A percentile compares a stretch with the other conserved stretches of the same genome.
These are phyloP conservation scores for Carpatolechia fugitivella DNA, from an alignment of 2,888 invertebrate species.

Conservation along the genomic window DNA sequence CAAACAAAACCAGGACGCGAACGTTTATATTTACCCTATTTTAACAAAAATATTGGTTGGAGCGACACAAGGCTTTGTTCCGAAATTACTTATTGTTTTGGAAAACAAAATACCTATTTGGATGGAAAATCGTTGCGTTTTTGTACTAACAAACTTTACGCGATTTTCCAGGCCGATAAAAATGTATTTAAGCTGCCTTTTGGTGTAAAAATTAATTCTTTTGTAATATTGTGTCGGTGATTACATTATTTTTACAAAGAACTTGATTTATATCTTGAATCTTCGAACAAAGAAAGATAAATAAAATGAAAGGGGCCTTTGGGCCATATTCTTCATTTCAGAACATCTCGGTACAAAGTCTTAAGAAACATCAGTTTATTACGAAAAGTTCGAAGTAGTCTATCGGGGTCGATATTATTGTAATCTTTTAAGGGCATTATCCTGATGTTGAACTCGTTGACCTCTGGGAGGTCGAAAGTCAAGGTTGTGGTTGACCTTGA, in stretches of 20 bases:
- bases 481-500: background rate
- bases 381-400: background rate
- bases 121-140: background rate
- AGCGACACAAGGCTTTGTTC: background rate
- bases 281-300: no score
- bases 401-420: background rate
- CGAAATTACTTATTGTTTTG: constrained; percentile 2
- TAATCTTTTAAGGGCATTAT: constrained; percentile 1
- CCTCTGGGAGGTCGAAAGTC: background rate
- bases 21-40: background rate
- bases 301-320: no score
- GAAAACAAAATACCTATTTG: background rate
- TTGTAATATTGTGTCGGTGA: no score
- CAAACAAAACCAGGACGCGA: background rate
- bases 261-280: no score
- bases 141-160: background rate
- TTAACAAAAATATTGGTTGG: constrained; percentile 8
- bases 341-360: background rate
- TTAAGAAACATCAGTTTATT: constrained; percentile 1
- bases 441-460: background rate
- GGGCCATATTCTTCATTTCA: no score
- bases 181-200: no score
- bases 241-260: no score
- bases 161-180: background rate
- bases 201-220: no score